Base-by-base conservation (phyloP, 2,113 vertebrate genomes). In the Gobio gobio region DNA sequence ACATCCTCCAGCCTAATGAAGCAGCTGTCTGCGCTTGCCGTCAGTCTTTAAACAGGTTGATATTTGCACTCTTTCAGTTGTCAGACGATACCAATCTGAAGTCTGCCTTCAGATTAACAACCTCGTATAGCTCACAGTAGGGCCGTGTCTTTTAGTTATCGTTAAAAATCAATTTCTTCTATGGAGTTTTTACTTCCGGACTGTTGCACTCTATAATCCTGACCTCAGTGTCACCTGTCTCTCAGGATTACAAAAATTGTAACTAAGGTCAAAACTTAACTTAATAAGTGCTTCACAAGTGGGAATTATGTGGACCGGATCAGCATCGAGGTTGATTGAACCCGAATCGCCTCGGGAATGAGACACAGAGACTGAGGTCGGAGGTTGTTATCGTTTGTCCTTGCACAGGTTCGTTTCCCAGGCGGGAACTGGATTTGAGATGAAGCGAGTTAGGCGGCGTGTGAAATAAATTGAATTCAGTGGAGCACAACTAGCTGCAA, bases 331-430 rank as follows among this genome's bases (percentile, higher is more conserved):
- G 86, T 13, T 12, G 26, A 26, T 56, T 56, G 58, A 16, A 63
- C 3, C 54, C 58, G 81, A 84, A 79, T 79, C 16, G 54, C 54
- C 54, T 20, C 18, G 6, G 54, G 54, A 56, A 56, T 20, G 54
- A 56, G 54, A 56, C 54, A 20, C 18, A 82, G 75, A 82, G 87
- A 86, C 54, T 56, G 84, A 47, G 73, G 82, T 76, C 84, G 3
- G 87, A 83, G 86, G 91, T 91, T 70, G 66, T 70, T n/a, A 5
- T 43, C 18, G 20, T 70, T 70, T 70, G 36, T 70, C 93, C 93
- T 93, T 92, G 89, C 90, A 83, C 87, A 85, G 72, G 79, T 70
- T 89, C 63, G 73, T 87, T 54, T 76, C 56, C 8, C 86, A 45
- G 70, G 18, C 54, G n/a, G 14, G 45, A 24, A 16, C 36, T 49